Percentiles rank a stretch among this genome's conserved stretches.
These are phyloP conservation scores for Sminthurides bifidus DNA, from an alignment of 1,140 invertebrate species.

Conservation along the genomic window DNA sequence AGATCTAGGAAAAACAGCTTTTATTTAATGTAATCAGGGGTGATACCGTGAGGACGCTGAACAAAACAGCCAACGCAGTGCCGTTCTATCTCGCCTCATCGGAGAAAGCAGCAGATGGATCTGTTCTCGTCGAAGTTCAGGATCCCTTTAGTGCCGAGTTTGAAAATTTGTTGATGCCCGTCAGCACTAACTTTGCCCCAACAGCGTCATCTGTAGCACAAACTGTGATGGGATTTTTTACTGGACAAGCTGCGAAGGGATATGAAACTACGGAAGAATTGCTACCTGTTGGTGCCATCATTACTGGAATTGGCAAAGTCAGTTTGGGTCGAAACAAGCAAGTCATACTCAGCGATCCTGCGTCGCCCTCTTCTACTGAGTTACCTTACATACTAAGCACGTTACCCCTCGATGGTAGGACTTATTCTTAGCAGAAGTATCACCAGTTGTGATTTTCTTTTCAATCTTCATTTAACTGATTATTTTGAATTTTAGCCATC, in stretches of 20 bases:
- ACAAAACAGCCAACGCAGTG: constrained; percentile 22
- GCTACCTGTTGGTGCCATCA: constrained; percentile 22
- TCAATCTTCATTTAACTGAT: neutral
- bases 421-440: neutral
- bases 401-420: constrained; percentile 26
- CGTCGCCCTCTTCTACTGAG: neutral
- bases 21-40: constrained; percentile 15
- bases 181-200: constrained; percentile 28
- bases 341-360: constrained; percentile 10
- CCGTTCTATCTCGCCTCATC: constrained; percentile 11
- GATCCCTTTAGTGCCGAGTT: constrained; percentile 19
- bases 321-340: constrained; percentile 9
- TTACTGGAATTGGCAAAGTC: constrained; percentile 27
- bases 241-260: constrained; percentile 20
- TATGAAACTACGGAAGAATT: constrained; percentile 28
- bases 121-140: constrained; percentile 15
- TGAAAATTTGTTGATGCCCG: constrained; percentile 20
- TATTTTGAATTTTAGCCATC: constrained; percentile 14
- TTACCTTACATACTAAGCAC: constrained; percentile 23
- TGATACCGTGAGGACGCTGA: constrained; percentile 17
- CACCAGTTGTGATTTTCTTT: neutral
- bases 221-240: constrained; percentile 28
- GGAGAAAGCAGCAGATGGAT: neutral
- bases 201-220: constrained; percentile 20
- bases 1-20: too few species aligned